phyloP scores from a whole-genome alignment of 1,140 invertebrate species.

The Harlomillsia oculata region DNA sequence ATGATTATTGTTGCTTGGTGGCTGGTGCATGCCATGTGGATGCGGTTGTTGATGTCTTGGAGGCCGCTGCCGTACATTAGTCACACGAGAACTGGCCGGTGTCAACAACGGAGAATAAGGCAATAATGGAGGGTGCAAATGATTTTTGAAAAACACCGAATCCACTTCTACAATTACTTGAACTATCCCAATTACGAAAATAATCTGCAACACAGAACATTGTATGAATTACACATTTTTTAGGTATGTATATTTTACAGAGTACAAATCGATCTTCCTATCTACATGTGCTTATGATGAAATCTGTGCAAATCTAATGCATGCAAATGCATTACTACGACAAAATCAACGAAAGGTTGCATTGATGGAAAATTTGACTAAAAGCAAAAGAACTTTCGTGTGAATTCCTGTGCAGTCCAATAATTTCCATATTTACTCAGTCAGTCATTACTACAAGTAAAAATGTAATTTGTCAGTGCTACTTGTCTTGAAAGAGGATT shows the following conservation, averaged over 20 bases:
- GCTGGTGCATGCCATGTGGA: conserved; percentile 4
- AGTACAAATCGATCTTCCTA: no score
- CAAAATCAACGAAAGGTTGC: no score
- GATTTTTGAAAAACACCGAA: not conserved
- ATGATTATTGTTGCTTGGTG: not conserved
- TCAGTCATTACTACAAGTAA: no score
- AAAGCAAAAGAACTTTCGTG: no score
- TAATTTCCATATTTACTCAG: no score
- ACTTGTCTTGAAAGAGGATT: no score
- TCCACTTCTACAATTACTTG: not conserved
- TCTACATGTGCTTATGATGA: no score
- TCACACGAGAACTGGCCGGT: not conserved
- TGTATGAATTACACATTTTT: not conserved
- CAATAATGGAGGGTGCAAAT: not conserved
- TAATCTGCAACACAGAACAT: not conserved
- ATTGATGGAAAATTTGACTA: no score
- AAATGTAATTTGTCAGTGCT: no score
- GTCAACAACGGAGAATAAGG: not conserved
- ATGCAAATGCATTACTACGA: no score
- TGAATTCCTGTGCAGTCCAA: no score
- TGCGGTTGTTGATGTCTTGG: not conserved
- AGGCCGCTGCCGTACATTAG: not conserved
- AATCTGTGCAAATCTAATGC: no score
- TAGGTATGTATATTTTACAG: not conserved
- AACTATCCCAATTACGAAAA: not conserved